A percentile compares a stretch with the other conserved stretches of the same genome.
Conservation (phyloP, 2,888 invertebrate genomes). For the Bellardia bayeri region DNA sequence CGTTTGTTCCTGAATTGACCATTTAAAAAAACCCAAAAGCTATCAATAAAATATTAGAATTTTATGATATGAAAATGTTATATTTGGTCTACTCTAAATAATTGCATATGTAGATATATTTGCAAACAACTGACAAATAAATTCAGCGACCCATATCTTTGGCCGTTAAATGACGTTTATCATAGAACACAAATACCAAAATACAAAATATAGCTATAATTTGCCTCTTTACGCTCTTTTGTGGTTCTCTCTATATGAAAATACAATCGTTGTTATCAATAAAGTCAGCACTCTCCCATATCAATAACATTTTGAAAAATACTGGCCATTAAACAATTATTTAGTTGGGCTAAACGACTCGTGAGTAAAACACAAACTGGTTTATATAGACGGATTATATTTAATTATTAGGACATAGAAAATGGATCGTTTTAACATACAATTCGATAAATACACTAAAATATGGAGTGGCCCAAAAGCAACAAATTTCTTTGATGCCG, state of each 20-base stretch:
- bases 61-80: background rate
- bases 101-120: slow-evolving; percentile 7
- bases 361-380: slow-evolving; percentile 10
- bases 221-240: background rate
- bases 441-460: slow-evolving; percentile 82
- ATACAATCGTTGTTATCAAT: slow-evolving; percentile 35
- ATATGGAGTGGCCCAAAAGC: slow-evolving; percentile 81
- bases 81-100: slow-evolving; percentile 14
- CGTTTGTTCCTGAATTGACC: background rate
- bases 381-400: background rate
- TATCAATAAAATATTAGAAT: background rate
- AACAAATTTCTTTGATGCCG: slow-evolving; percentile 79
- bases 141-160: background rate
- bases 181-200: background rate
- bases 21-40: background rate
- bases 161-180: slow-evolving; percentile 29
- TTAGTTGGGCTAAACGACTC: slow-evolving; percentile 55
- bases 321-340: slow-evolving; percentile 31
- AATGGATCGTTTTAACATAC: slow-evolving; percentile 78
- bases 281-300: background rate
- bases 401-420: background rate
- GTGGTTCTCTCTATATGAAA: background rate
- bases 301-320: slow-evolving; percentile 34
- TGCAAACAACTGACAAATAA: background rate
- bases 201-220: background rate